Percentiles rank a stretch among this genome's conserved stretches.
Evolutionary conservation across 2,888 invertebrate species (phyloP).

Genomic region (Scaptodrosophila latifasciaeformis): DNA sequence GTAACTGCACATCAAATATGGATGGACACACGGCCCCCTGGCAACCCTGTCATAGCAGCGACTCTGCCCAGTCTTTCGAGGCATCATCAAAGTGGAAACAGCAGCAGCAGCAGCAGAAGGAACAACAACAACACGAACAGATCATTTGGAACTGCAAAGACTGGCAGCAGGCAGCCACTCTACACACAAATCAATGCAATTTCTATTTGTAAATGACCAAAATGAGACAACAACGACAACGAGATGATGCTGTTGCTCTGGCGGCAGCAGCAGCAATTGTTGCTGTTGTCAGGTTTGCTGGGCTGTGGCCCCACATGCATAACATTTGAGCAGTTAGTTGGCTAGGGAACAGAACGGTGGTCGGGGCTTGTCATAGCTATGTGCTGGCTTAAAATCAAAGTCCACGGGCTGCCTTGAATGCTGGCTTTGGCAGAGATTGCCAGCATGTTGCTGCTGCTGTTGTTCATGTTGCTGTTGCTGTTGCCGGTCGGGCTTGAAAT

Average conservation of each 20-base stretch:
- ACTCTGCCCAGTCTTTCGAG: too few species aligned
- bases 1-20: conserved; percentile 64
- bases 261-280: conserved; percentile 4
- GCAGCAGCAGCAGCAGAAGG: conserved; percentile 4
- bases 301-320: conserved; percentile 25
- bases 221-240: conserved; percentile 34
- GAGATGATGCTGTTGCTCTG: conserved; percentile 4
- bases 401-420: conserved; percentile 11
- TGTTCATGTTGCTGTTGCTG: conserved; percentile 13
- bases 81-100: conserved; percentile 52
- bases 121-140: conserved; percentile 6
- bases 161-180: conserved; percentile 19
- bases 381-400: conserved; percentile 6
- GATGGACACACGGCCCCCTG: conserved; percentile 9
- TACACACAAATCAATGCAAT: conserved; percentile 60
- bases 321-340: conserved; percentile 31
- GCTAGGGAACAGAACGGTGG: too few species aligned
- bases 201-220: conserved; percentile 70
- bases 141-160: conserved; percentile 9
- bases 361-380: conserved; percentile 12
- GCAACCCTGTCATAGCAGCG: conserved; percentile 15
- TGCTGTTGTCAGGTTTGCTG: conserved; percentile 18
- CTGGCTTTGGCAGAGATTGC: conserved; percentile 14
- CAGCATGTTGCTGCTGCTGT: conserved; percentile 24
- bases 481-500: conserved; percentile 45